Conservation (phyloP, 2,113 vertebrate genomes). For the Pelvicachromis taeniatus region DNA sequence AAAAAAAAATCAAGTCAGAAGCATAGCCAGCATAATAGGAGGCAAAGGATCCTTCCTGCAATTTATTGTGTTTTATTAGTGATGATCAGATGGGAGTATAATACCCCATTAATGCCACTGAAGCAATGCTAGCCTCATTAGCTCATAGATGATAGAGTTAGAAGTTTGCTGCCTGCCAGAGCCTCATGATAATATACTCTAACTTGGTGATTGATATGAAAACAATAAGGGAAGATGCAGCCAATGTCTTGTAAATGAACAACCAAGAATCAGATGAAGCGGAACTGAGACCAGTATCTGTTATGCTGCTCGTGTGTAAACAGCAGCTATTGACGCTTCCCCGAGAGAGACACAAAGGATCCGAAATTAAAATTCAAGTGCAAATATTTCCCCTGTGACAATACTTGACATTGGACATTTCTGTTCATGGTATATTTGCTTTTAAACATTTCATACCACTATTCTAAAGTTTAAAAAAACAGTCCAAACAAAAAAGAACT, state of each 20-base stretch:
- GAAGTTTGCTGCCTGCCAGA: not conserved
- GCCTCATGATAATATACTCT: not conserved
- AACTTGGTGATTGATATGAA: not conserved
- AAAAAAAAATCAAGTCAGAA: not conserved
- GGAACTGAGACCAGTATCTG: not conserved
- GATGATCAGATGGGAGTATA: conserved; percentile 18
- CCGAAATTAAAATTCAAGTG: not conserved
- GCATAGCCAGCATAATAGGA: not conserved
- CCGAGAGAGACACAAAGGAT: not conserved
- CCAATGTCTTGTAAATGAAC: not conserved
- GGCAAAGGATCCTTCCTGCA: not conserved
- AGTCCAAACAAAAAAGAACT: not conserved
- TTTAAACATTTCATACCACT: not conserved
- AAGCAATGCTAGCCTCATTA: conserved; percentile 18
- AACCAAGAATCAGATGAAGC: not conserved
- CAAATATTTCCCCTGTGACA: not conserved
- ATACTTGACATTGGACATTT: not conserved
- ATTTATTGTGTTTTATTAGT: conserved; percentile 23
- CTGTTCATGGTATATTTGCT: not conserved
- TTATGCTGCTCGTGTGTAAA: not conserved
- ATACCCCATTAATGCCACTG: conserved; percentile 17
- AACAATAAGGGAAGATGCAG: not conserved
- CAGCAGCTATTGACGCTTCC: not conserved
- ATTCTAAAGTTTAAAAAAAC: not conserved
- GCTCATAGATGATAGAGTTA: conserved; percentile 12